Conservation (phyloP, 2,797 vertebrate species). For the Erethizon dorsatum region DNA sequence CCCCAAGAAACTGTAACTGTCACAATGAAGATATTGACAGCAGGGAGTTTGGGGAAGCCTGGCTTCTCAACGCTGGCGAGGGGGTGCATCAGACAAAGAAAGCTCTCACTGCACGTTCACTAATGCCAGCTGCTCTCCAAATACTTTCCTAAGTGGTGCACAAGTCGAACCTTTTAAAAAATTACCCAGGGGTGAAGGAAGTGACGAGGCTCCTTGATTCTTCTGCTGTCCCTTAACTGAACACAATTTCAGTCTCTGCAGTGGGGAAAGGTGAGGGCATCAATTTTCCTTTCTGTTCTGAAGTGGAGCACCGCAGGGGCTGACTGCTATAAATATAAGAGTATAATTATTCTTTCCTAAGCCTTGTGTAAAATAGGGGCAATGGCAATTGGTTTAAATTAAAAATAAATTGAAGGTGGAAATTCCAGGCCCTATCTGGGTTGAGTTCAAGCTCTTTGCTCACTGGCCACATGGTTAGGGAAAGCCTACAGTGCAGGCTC, state of each 20-base stretch:
- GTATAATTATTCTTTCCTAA: constrained; percentile 61
- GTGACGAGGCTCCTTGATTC: fast-evolving
- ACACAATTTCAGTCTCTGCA: not conserved
- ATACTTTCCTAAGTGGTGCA: not conserved
- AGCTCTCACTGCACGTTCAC: not conserved
- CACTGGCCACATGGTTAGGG: not conserved
- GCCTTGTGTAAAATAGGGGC: not conserved
- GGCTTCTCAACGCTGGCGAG: not conserved
- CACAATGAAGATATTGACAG: fast-evolving
- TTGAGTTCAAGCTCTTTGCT: not conserved
- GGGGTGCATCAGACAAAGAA: too few species aligned
- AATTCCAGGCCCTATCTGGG: not conserved
- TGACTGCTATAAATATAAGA: constrained; percentile 52
- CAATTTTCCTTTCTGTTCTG: constrained; percentile 19
- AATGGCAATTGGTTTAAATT: constrained; percentile 18
- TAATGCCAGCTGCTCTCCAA: not conserved
- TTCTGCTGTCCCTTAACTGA: not conserved
- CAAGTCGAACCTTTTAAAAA: not conserved
- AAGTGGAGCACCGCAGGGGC: not conserved
- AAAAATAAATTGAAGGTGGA: not conserved
- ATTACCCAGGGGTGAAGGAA: not conserved
- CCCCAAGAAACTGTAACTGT: not conserved
- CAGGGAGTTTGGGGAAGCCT: not conserved
- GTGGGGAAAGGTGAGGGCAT: constrained; percentile 46
- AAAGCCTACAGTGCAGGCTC: not conserved